These are phyloP conservation scores for Oligia fasciuncula DNA, from an alignment of 2,888 invertebrate genomes.

Conservation along the genomic window DNA sequence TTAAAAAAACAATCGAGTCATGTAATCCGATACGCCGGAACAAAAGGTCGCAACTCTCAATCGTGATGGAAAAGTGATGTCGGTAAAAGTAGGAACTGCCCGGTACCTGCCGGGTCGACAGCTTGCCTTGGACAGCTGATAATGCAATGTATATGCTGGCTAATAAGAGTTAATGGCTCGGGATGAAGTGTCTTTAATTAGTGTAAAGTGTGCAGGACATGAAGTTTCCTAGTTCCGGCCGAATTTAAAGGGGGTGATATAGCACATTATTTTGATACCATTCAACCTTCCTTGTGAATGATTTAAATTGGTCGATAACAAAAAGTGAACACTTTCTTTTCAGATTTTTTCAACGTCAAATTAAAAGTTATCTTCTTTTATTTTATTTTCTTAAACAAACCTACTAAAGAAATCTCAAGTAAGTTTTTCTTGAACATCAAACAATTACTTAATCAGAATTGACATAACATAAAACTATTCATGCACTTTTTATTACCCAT, in stretches of 20 bases:
- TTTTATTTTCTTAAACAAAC: neutral
- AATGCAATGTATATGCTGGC: slow-evolving; percentile 8
- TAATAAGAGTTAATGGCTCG: slow-evolving; percentile 19
- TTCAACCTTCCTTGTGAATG: neutral
- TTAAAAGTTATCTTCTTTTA: neutral
- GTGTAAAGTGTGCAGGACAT: slow-evolving; percentile 3
- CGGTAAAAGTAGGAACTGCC: slow-evolving; percentile 59
- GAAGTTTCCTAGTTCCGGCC: slow-evolving; percentile 58
- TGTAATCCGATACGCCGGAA: slow-evolving; percentile 41
- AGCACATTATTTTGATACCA: neutral
- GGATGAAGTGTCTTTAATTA: slow-evolving; percentile 52
- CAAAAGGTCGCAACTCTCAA: slow-evolving; percentile 19
- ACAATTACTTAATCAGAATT: neutral
- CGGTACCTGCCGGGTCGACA: slow-evolving; percentile 27
- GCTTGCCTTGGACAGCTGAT: slow-evolving; percentile 46
- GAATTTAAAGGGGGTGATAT: neutral
- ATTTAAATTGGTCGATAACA: neutral
- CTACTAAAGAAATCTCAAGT: neutral
- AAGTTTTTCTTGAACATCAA: neutral
- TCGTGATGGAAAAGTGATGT: slow-evolving; percentile 2
- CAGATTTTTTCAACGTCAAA: too few species aligned
- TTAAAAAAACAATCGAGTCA: slow-evolving; percentile 5
- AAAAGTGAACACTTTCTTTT: neutral
- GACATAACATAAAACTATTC: neutral
- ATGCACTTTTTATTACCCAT: neutral